Conservation (phyloP, 2,797 vertebrate species). For the Capromys pilorides region DNA sequence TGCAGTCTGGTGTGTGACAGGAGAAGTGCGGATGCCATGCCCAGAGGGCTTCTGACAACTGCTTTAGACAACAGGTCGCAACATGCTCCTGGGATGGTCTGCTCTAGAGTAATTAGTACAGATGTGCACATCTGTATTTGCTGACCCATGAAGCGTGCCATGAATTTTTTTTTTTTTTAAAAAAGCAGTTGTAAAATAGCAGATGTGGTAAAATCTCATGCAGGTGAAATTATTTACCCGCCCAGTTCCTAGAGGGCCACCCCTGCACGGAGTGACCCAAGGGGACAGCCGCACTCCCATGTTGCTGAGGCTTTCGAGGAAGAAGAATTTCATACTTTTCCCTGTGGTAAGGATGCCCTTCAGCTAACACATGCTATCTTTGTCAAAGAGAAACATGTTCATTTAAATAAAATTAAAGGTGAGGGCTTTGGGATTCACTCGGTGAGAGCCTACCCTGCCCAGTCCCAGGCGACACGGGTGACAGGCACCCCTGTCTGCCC, state of each 20-base stretch:
- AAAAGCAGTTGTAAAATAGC: not conserved
- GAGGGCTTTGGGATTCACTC: too few relatives aligned
- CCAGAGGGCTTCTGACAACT: not conserved
- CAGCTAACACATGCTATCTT: not conserved
- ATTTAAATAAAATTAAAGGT: not conserved
- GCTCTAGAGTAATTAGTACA: not conserved
- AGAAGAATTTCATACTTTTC: not conserved
- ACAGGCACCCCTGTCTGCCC: fast-evolving
- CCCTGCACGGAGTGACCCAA: too few relatives aligned
- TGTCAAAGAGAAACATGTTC: not conserved
- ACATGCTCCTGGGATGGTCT: too few relatives aligned
- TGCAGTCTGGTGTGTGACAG: not conserved
- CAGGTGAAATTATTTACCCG: too few relatives aligned
- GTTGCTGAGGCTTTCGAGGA: not conserved
- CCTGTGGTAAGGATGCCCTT: not conserved
- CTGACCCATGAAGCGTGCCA: not conserved
- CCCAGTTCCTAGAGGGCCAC: not conserved
- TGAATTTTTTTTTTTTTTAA: not conserved
- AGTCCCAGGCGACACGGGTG: not conserved
- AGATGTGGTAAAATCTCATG: not conserved
- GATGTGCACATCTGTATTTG: not conserved
- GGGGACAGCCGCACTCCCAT: not conserved
- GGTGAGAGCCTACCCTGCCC: not conserved
- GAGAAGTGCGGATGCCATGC: too few relatives aligned
- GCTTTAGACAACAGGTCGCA: not conserved